phyloP scores from a whole-genome alignment of 1,140 invertebrate species.

The Atta colombica region DNA sequence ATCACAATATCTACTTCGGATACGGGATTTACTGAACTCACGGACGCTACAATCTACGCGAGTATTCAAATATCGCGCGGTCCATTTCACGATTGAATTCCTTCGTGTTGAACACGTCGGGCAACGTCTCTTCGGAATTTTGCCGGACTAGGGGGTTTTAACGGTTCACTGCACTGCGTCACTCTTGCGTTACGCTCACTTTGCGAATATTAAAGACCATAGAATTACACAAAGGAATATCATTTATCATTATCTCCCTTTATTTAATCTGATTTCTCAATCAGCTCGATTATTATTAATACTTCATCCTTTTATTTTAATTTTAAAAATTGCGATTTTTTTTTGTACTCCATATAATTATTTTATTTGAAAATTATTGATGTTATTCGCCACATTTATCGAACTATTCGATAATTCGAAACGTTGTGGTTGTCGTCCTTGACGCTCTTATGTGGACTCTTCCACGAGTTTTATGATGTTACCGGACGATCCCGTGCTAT shows the following conservation, averaged over 20 bases:
- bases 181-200: constrained; percentile 18
- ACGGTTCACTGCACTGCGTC: constrained; percentile 27
- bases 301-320: not conserved
- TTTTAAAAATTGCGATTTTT: not conserved
- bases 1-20: constrained; percentile 33
- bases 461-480: constrained; percentile 68
- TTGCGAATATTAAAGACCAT: not conserved
- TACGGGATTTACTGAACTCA: constrained; percentile 20
- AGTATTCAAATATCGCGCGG: constrained; percentile 59
- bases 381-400: not conserved
- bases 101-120: constrained; percentile 13
- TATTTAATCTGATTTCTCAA: not conserved
- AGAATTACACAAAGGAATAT: not conserved
- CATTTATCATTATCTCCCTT: constrained; percentile 9
- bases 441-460: constrained; percentile 34
- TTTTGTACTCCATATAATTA: not conserved
- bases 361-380: not conserved
- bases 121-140: constrained; percentile 11
- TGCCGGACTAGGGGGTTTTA: not conserved
- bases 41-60: constrained; percentile 10
- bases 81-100: constrained; percentile 61
- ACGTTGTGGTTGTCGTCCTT: constrained; percentile 35
- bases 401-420: not conserved
- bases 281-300: not conserved
- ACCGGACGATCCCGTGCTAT: constrained; percentile 51